phyloP scores from a whole-genome alignment of 2,797 vertebrate genomes.

The Macropus fuliginosus region DNA sequence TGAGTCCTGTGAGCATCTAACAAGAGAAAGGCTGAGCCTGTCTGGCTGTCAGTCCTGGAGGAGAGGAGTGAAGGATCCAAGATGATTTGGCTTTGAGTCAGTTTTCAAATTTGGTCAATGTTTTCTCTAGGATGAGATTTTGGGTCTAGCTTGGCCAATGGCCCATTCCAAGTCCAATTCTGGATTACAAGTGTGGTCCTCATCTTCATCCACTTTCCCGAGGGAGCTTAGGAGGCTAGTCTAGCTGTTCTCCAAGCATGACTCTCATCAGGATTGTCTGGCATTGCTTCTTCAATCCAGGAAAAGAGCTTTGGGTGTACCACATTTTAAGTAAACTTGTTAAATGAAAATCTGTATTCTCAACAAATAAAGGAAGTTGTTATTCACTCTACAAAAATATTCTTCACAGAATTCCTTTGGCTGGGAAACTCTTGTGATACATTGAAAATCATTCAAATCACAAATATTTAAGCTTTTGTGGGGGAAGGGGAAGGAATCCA shows the following conservation, averaged over 20 bases:
- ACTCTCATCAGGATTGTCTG: conserved; percentile 65
- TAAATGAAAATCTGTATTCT: background rate
- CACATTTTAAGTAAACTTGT: conserved; percentile 59
- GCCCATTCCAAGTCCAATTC: conserved; percentile 71
- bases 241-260: conserved; percentile 67
- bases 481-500: background rate
- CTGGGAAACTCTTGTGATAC: background rate
- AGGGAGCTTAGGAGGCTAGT: conserved; percentile 72
- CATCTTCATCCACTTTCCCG: conserved; percentile 67
- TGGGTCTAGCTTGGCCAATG: conserved; percentile 77
- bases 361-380: conserved; percentile 1
- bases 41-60: conserved; percentile 27
- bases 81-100: conserved; percentile 66
- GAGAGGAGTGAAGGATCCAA: conserved; percentile 40
- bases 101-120: conserved; percentile 57
- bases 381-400: conserved; percentile 35
- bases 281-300: conserved; percentile 73
- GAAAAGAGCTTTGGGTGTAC: conserved; percentile 65
- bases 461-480: conserved; percentile 28
- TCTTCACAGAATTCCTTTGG: conserved; percentile 29
- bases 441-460: conserved; percentile 39
- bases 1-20: conserved; percentile 2
- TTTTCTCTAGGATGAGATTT: conserved; percentile 69
- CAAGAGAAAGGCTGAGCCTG: conserved; percentile 44
- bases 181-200: conserved; percentile 69